Evolutionary conservation across 2,888 invertebrate genomes (phyloP).

Genomic region (Fragum sueziense): DNA sequence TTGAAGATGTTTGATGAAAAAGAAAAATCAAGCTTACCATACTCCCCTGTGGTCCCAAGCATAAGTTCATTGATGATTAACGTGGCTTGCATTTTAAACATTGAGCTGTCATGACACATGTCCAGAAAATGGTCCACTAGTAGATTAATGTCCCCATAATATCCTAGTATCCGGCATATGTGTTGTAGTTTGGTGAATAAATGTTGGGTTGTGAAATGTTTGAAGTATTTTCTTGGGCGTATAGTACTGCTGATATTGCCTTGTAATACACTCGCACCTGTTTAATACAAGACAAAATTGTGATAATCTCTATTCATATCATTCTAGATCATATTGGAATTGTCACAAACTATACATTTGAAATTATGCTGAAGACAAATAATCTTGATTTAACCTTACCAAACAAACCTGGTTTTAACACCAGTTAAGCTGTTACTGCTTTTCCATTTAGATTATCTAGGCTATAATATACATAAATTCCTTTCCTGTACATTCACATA

Average conservation of each 20-base stretch:
- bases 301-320: too few relatives aligned
- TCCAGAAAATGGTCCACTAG: slow-evolving; percentile 78
- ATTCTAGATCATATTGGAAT: too few relatives aligned
- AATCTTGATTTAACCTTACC: too few relatives aligned
- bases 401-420: too few relatives aligned
- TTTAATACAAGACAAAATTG: neutral
- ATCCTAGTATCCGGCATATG: slow-evolving; percentile 72
- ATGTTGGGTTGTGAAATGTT: slow-evolving; percentile 74
- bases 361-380: too few relatives aligned
- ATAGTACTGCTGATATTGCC: slow-evolving; percentile 43
- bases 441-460: too few relatives aligned
- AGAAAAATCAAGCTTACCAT: slow-evolving; percentile 30
- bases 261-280: slow-evolving; percentile 61
- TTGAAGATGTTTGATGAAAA: too few relatives aligned
- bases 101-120: slow-evolving; percentile 69
- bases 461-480: too few relatives aligned
- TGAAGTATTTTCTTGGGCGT: slow-evolving; percentile 74
- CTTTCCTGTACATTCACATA: too few relatives aligned
- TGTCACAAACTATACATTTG: too few relatives aligned
- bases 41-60: slow-evolving; percentile 67
- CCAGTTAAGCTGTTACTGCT: too few relatives aligned
- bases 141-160: slow-evolving; percentile 74
- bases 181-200: slow-evolving; percentile 66
- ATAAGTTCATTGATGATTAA: slow-evolving; percentile 77
- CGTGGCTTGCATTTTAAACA: slow-evolving; percentile 74